These are phyloP conservation scores for Plecotus auritus DNA, from an alignment of 2,113 vertebrate species.

Conservation along the genomic window DNA sequence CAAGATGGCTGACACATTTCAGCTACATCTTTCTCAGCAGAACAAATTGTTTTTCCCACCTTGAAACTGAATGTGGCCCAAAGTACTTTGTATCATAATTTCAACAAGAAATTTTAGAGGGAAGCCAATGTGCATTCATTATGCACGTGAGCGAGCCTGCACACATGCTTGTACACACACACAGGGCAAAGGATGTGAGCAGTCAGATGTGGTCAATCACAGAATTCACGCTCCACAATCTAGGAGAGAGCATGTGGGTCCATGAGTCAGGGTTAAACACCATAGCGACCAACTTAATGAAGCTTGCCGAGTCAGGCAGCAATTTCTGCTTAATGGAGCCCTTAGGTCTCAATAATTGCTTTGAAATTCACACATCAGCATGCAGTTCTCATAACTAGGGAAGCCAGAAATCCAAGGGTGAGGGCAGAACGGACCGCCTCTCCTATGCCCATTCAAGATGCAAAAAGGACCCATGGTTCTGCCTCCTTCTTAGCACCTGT, in stretches of 20 bases:
- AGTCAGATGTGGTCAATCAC: neutral
- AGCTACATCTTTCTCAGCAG: neutral
- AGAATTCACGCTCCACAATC: neutral
- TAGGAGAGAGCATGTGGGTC: constrained; percentile 24
- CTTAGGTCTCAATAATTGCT: constrained; percentile 36
- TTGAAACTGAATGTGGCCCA: neutral
- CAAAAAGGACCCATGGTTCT: neutral
- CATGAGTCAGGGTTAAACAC: constrained; percentile 42
- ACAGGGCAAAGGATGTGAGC: neutral
- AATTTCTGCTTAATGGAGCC: constrained; percentile 35
- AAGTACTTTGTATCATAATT: neutral
- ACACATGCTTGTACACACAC: neutral
- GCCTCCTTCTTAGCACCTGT: neutral
- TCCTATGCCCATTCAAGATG: neutral
- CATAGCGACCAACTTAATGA: neutral
- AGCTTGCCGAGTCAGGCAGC: constrained; percentile 18
- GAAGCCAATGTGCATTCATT: neutral
- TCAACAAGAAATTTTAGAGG: constrained; percentile 5
- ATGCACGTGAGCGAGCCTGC: neutral
- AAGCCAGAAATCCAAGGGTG: constrained; percentile 19
- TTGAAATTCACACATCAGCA: constrained; percentile 49
- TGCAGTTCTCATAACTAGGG: neutral
- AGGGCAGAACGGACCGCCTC: neutral
- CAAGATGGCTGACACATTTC: neutral
- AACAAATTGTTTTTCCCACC: neutral